phyloP scores from a whole-genome alignment of 2,888 invertebrate genomes.

The Drosophila bunnanda region DNA sequence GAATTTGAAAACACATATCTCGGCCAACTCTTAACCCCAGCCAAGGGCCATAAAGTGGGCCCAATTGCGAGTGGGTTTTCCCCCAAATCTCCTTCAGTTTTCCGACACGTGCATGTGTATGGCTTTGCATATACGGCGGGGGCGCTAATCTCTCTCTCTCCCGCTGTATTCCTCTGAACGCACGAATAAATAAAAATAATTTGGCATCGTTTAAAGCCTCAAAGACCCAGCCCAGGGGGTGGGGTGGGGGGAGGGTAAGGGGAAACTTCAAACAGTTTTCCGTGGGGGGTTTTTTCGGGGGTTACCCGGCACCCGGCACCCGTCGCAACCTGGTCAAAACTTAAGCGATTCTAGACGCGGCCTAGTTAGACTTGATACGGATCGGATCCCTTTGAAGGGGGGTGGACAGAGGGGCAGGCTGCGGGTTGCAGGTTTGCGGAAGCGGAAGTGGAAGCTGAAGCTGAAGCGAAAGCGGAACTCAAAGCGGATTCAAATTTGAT shows the following conservation, averaged over 20 bases:
- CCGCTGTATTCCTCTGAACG: slow-evolving; percentile 68
- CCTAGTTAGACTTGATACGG: slow-evolving; percentile 32
- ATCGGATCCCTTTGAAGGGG: slow-evolving; percentile 23
- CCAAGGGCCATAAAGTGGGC: background rate
- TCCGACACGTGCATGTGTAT: slow-evolving; percentile 3
- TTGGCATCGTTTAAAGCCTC: slow-evolving; percentile 50
- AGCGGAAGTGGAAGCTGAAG: slow-evolving; percentile 3
- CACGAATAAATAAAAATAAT: slow-evolving; percentile 81
- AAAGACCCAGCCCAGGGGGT: background rate
- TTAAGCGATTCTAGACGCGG: slow-evolving; percentile 45
- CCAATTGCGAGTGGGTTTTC: background rate
- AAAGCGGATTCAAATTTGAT: slow-evolving; percentile 77
- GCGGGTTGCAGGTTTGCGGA: slow-evolving; percentile 16
- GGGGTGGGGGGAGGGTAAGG: background rate
- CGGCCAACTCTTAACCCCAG: slow-evolving; percentile 15
- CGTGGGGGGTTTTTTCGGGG: slow-evolving; percentile 22
- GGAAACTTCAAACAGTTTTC: slow-evolving; percentile 73
- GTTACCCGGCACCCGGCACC: slow-evolving; percentile 44
- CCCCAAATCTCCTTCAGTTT: background rate
- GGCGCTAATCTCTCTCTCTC: slow-evolving; percentile 57
- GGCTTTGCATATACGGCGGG: slow-evolving; percentile 50
- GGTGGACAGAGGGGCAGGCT: no score
- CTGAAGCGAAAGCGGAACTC: slow-evolving; percentile 14
- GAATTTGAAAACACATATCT: slow-evolving; percentile 19
- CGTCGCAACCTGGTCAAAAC: slow-evolving; percentile 25